Base-by-base conservation (phyloP, 2,113 vertebrate genomes). In the Vidua macroura region DNA sequence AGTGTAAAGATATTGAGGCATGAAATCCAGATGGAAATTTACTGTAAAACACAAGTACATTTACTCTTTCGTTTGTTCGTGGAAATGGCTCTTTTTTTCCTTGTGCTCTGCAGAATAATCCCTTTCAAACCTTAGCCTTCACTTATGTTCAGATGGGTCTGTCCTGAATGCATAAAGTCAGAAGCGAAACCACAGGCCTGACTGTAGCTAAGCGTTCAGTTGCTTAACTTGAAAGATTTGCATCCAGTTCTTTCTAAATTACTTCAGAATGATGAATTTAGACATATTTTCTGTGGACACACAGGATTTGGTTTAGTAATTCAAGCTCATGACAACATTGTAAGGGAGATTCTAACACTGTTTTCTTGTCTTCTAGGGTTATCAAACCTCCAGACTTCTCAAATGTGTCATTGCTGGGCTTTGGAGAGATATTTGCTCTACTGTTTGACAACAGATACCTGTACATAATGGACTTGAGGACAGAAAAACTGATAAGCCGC, bases 401-500 rank as follows among this genome's bases (percentile, higher is more conserved):
- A 62, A 99, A 98, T 87, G 97, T 99, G 92, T 99, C 99, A 43
- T 97, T 99, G 97, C 98, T 99, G 81, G 99, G 99, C 96, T 99
- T 99, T 41, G 99, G 99, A 55, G 98, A 99, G 81, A 98, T 99
- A 94, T 99, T 99, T 91, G 99, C 99, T 55, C 98, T 99, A 69
- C 98, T 99, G 55, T 99, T 99, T 93, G 99, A 99, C 97, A 99
- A 99, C 98, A 98, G 98, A 96, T 99, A 99, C 97, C 97, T 99
- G 87, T 99, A 99, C 84, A 99, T 99, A 94, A 99, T 99, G 99
- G 99, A 99, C 97, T 97, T 99, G 97, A 98, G 99, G 98, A 99
- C 99, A 96, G 99, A 99, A 96, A 98, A 96, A 39, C 98, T 99
- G 90, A 98, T 99, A 39, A 99, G 99, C 95, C 99, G 99, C 91